These are phyloP conservation scores for Listronotus oregonensis DNA, from an alignment of 1,140 invertebrate genomes.

Conservation along the genomic window DNA sequence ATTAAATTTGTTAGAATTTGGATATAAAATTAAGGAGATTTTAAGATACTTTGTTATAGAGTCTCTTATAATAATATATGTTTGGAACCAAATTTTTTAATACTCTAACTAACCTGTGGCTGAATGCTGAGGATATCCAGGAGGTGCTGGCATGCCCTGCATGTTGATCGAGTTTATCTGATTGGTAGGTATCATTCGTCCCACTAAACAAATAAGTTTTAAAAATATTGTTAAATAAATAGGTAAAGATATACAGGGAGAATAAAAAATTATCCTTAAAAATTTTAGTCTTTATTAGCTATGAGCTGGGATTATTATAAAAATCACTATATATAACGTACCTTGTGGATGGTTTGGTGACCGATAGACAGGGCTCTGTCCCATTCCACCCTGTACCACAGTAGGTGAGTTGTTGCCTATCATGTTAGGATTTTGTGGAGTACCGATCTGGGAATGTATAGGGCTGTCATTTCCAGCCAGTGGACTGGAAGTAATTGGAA, in stretches of 20 bases:
- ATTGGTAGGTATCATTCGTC: conserved; percentile 46
- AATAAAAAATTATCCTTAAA: too few species aligned
- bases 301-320: too few species aligned
- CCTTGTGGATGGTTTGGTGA: conserved; percentile 41
- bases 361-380: conserved; percentile 47
- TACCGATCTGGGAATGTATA: conserved; percentile 45
- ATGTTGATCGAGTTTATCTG: conserved; percentile 53
- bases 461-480: conserved; percentile 65
- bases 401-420: conserved; percentile 43
- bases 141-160: conserved; percentile 59
- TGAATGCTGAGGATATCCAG: conserved; percentile 57
- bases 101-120: conserved; percentile 18
- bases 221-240: too few species aligned
- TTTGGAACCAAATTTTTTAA: too few species aligned
- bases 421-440: conserved; percentile 43
- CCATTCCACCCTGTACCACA: conserved; percentile 45
- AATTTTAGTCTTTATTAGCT: too few species aligned
- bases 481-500: conserved; percentile 60
- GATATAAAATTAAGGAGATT: too few species aligned
- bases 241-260: too few species aligned
- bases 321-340: neutral
- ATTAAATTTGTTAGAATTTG: too few species aligned
- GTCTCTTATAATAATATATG: too few species aligned
- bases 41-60: too few species aligned
- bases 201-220: conserved; percentile 1